These are phyloP conservation scores for Rafetus swinhoei DNA, from an alignment of 2,113 vertebrate genomes.

Conservation along the genomic window DNA sequence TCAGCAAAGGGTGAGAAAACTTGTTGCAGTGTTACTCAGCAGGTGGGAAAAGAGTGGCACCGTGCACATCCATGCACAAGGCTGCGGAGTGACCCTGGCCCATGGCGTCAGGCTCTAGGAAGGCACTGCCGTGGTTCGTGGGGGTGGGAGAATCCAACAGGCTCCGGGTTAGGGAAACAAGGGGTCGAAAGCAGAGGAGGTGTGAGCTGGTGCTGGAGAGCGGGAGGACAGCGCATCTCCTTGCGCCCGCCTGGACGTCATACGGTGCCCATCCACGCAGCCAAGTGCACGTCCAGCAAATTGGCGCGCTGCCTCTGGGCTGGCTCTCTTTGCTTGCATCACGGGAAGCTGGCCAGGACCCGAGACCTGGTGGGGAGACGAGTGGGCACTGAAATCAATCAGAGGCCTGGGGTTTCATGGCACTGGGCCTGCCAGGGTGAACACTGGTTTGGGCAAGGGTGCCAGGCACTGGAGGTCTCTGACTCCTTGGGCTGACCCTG, in stretches of 20 bases:
- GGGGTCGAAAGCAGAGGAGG: too few relatives aligned
- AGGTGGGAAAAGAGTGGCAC: not conserved
- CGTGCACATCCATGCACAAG: not conserved
- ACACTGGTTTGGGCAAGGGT: not conserved
- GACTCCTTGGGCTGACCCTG: not conserved
- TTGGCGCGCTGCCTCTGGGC: not conserved
- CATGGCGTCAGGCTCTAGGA: not conserved
- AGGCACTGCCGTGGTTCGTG: not conserved
- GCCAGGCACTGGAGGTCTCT: not conserved
- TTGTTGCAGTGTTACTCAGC: not conserved
- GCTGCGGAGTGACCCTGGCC: not conserved
- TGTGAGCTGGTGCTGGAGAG: too few relatives aligned
- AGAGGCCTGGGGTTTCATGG: not conserved
- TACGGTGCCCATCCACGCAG: not conserved
- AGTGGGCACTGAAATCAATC: not conserved
- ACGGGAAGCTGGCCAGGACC: too few relatives aligned
- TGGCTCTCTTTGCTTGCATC: not conserved
- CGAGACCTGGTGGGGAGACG: not conserved
- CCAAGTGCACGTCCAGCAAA: too few relatives aligned
- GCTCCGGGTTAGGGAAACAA: too few relatives aligned
- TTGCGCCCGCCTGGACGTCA: not conserved
- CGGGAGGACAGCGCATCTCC: too few relatives aligned
- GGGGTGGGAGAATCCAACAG: not conserved
- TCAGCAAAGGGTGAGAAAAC: not conserved
- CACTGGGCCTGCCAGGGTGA: not conserved